A percentile compares a stretch with the other conserved stretches of the same genome.
phyloP scores from a whole-genome alignment of 2,113 vertebrate species.

The Corapipo altera region DNA sequence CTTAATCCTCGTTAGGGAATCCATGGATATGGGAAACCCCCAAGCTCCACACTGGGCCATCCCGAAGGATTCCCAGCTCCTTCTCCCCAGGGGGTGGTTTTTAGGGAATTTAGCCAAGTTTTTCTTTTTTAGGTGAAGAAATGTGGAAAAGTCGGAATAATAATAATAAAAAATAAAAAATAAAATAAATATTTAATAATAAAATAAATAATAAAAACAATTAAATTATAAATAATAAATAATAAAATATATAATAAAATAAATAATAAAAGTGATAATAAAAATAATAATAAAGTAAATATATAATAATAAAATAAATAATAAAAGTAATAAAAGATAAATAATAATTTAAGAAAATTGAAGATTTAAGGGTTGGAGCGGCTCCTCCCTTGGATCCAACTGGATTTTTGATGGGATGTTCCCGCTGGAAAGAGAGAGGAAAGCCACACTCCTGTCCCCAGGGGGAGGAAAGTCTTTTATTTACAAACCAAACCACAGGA shows the following conservation, averaged over 20 bases:
- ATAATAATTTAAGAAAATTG: neutral
- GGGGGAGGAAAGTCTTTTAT: conserved; percentile 1
- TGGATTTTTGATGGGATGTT: neutral
- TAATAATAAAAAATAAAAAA: too few relatives aligned
- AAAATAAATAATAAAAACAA: too few relatives aligned
- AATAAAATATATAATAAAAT: too few relatives aligned
- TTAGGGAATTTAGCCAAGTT: neutral
- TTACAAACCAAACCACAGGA: conserved; percentile 13
- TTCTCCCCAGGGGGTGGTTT: neutral
- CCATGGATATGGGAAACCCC: fast-evolving
- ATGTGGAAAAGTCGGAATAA: neutral
- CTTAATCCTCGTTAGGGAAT: conserved; percentile 9
- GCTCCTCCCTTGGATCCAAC: neutral
- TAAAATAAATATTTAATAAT: too few relatives aligned
- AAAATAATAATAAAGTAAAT: too few relatives aligned
- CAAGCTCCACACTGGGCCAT: neutral
- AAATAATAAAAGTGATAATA: too few relatives aligned
- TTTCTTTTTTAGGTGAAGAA: neutral
- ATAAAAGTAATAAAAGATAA: too few relatives aligned
- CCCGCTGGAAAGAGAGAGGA: neutral
- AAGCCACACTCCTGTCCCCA: neutral
- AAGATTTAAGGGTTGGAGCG: neutral
- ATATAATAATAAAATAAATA: too few relatives aligned
- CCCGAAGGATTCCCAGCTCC: neutral
- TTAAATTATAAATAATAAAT: too few relatives aligned